Conservation (phyloP, 2,888 invertebrate genomes). For the Petrophora chlorosata region DNA sequence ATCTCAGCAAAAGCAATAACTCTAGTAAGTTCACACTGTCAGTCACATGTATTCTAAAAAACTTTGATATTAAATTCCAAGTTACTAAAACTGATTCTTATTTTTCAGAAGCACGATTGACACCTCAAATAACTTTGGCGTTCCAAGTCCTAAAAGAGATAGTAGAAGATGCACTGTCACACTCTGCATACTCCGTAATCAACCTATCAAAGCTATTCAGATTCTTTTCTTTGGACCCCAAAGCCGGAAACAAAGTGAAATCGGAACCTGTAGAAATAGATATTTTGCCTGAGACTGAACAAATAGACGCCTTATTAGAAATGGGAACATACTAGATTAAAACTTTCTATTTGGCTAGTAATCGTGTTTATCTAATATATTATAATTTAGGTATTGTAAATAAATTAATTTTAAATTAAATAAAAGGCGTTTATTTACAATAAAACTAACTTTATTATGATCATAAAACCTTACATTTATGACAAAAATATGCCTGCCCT, state of each 20-base stretch:
- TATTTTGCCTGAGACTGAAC: constrained; percentile 75
- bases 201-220: constrained; percentile 84
- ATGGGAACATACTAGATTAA: constrained; percentile 61
- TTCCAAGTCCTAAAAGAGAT: constrained; percentile 86
- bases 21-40: constrained; percentile 87
- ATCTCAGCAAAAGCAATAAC: constrained; percentile 85
- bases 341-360: constrained; percentile 16
- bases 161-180: constrained; percentile 86
- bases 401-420: constrained; percentile 1
- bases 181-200: constrained; percentile 88
- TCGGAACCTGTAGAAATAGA: constrained; percentile 70
- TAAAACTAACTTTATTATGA: constrained; percentile 5
- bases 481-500: background rate
- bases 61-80: too few species aligned
- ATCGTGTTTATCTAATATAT: constrained; percentile 10
- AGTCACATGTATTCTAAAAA: background rate
- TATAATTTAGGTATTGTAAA: constrained; percentile 8
- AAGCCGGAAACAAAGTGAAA: constrained; percentile 53
- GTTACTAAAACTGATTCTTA: background rate
- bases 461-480: background rate
- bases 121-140: constrained; percentile 79
- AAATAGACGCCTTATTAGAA: constrained; percentile 75
- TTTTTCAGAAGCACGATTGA: constrained; percentile 77
- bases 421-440: constrained; percentile 9
- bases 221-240: constrained; percentile 68